Evolutionary conservation across 2,888 invertebrate genomes (phyloP).

Genomic region (Apamea crenata): DNA sequence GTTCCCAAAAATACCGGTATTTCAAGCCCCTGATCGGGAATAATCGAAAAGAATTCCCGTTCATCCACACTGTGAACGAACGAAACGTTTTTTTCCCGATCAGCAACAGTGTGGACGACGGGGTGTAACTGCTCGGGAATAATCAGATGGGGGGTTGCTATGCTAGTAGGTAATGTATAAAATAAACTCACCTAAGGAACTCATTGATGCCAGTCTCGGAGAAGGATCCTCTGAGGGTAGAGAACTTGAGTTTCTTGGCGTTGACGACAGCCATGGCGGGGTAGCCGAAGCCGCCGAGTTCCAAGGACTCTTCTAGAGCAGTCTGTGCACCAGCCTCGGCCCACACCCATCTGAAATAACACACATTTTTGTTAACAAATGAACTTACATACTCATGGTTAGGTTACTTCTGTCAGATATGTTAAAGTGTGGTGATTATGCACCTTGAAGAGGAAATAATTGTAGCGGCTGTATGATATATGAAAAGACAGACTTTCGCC

Average conservation of each 20-base stretch:
- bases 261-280: constrained; percentile 99
- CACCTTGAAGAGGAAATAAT: background rate
- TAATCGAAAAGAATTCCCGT: no score
- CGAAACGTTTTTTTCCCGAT: no score
- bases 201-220: constrained; percentile 98
- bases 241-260: constrained; percentile 98
- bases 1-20: background rate
- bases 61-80: no score
- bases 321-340: constrained; percentile 96
- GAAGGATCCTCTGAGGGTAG: constrained; percentile 97
- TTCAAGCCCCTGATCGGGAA: background rate
- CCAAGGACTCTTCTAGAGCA: constrained; percentile 96
- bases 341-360: constrained; percentile 95
- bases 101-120: no score
- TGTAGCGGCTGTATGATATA: background rate
- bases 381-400: background rate
- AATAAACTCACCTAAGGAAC: constrained; percentile 92
- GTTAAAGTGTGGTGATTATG: background rate
- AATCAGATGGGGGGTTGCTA: no score
- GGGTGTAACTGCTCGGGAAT: no score
- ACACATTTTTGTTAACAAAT: constrained; percentile 3
- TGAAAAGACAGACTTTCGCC: background rate
- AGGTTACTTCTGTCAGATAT: background rate
- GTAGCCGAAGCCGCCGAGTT: constrained; percentile 99
- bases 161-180: no score